Percentiles rank a stretch among this genome's conserved stretches.
Conservation (phyloP, 2,888 invertebrate species). For the Drosophila acutilabella region DNA sequence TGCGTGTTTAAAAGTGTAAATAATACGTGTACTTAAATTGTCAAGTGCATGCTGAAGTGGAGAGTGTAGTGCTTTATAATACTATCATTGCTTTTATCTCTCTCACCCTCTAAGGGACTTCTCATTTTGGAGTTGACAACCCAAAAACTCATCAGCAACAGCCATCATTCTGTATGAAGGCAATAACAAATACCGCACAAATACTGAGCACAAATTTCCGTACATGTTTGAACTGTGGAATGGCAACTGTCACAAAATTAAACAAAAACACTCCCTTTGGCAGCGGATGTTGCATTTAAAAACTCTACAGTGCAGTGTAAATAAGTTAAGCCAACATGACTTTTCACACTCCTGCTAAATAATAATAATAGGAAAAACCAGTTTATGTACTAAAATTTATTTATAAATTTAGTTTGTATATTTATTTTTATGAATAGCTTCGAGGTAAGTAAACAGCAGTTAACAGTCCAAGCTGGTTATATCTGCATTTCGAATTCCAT, state of each 20-base stretch:
- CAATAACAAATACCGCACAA: constrained; percentile 47
- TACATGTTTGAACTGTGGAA: not conserved
- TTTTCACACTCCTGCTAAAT: not conserved
- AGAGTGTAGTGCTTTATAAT: constrained; percentile 4
- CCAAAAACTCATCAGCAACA: constrained; percentile 44
- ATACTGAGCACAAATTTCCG: constrained; percentile 17
- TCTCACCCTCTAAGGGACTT: constrained; percentile 5
- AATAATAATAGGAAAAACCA: too few relatives aligned
- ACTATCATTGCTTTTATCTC: not conserved
- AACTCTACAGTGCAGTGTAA: constrained; percentile 54
- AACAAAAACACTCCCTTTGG: constrained; percentile 41
- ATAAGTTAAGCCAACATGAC: constrained; percentile 31
- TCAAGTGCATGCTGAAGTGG: constrained; percentile 34
- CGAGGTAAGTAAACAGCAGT: too few relatives aligned
- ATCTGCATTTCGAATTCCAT: not conserved
- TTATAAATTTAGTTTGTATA: too few relatives aligned
- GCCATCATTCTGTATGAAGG: constrained; percentile 40
- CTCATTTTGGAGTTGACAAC: constrained; percentile 26
- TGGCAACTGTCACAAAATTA: constrained; percentile 47
- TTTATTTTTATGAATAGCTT: too few relatives aligned
- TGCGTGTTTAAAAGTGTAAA: constrained; percentile 80
- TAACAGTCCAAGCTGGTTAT: too few relatives aligned
- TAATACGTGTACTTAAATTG: constrained; percentile 72
- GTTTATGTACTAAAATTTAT: too few relatives aligned
- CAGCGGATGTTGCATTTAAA: constrained; percentile 55